A percentile compares a stretch with the other conserved stretches of the same genome.
These are phyloP conservation scores for Parauchenoglanis punctatus DNA, from an alignment of 2,797 vertebrate genomes.

Conservation along the genomic window DNA sequence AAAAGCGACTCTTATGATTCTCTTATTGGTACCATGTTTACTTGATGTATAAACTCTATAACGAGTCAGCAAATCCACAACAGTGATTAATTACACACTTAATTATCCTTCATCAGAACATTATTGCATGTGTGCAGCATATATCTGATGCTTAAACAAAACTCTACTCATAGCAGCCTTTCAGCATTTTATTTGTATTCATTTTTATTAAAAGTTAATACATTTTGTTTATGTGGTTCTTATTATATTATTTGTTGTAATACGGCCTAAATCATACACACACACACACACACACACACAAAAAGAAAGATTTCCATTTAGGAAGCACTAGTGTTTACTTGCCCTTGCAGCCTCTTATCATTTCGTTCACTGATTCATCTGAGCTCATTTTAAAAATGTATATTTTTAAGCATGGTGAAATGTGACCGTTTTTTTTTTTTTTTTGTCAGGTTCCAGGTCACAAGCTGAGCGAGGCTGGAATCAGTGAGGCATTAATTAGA, in stretches of 20 bases:
- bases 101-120: background rate
- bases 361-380: background rate
- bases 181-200: background rate
- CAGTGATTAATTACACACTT: background rate
- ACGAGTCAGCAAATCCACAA: background rate
- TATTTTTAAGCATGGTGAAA: background rate
- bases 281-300: background rate
- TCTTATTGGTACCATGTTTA: background rate
- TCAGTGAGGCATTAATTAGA: background rate
- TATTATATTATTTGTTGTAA: background rate
- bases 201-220: background rate
- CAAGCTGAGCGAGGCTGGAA: background rate
- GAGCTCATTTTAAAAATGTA: no score
- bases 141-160: background rate
- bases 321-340: no score
- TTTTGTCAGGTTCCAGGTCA: background rate
- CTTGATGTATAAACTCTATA: background rate
- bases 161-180: no score
- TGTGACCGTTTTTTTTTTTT: background rate
- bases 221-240: background rate
- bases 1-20: background rate
- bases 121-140: background rate
- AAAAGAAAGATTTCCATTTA: background rate
- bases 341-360: no score
- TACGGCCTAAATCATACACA: no score